Conservation (phyloP, 2,113 vertebrate species). For the Oceanites oceanicus region DNA sequence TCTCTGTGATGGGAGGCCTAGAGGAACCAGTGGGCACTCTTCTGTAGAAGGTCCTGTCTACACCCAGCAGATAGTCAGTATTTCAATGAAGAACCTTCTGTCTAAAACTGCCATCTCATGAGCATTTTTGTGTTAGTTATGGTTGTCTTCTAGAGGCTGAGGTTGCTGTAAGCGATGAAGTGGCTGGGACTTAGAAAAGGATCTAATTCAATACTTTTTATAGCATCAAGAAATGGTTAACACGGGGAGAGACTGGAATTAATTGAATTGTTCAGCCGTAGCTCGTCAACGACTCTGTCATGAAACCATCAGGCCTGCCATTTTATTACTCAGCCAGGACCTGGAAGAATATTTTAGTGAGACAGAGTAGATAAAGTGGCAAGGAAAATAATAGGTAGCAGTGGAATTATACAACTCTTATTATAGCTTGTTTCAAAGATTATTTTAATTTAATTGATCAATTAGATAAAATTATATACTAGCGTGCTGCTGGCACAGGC, state of each 20-base stretch:
- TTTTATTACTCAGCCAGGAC: constrained; percentile 28
- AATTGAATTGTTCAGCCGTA: neutral
- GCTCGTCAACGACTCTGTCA: neutral
- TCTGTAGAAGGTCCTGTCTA: neutral
- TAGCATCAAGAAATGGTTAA: neutral
- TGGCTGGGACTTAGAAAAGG: neutral
- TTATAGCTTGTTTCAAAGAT: constrained; percentile 64
- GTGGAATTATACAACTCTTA: constrained; percentile 51
- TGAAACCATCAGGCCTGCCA: constrained; percentile 1
- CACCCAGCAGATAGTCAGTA: neutral
- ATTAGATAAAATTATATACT: constrained; percentile 65
- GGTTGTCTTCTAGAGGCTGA: neutral
- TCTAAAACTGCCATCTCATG: neutral
- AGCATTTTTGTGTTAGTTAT: neutral
- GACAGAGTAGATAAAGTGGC: constrained; percentile 24
- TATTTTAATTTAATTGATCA: constrained; percentile 73
- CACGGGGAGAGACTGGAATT: neutral
- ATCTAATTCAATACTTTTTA: neutral
- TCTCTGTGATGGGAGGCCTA: neutral
- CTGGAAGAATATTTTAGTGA: neutral
- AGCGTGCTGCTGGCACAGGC: neutral
- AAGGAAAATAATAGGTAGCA: constrained; percentile 55
- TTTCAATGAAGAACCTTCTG: neutral
- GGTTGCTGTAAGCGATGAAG: neutral
- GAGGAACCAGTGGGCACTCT: neutral